Base-by-base conservation (phyloP, 2,888 invertebrate genomes). In the Trisateles emortualis region DNA sequence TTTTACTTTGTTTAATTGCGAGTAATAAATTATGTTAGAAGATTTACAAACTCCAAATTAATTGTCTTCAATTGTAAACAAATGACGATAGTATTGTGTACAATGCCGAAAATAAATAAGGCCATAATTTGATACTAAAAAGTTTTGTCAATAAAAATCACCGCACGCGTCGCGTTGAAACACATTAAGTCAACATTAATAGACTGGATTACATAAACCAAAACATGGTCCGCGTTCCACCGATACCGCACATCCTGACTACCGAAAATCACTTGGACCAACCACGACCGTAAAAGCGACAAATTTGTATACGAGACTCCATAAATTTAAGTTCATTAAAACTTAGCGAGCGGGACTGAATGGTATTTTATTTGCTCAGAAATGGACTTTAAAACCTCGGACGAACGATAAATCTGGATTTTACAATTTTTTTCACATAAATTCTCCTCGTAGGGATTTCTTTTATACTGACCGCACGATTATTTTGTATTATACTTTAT, bases 261-360 rank as follows among this genome's bases (percentile, higher is more conserved):
- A 72, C 74, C 70, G 66, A 81, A 84, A 84, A 80, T 78, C 76
- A 79, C 72, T 76, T 76, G 72, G 71, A 83, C 78, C 78, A 76
- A 68, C 80, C 76, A 78, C 78, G 76, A 68, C 80, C 76, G 78
- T 87, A 84, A 87, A 87, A 79, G 81, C 84, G 87, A 87, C 89
- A 86, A 87, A 88, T 88, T 84, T 78, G 82, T 84, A 77, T 74
- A 65, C 72, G 73, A 65, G 70, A 68, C 76, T 80, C 76, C 79
- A 87, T 88, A 88, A 87, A 88, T 88, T 86, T 83, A 83, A 79
- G 74, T 87, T 87, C 86, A 88, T 89, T 88, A 88, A 88, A 86
- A 86, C 81, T 87, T 81, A 72, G 74, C 66, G 71, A 64, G 62
- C 57, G 75, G 50, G 67, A 70, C 69, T 72, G 74, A 78, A 68